A percentile compares a stretch with the other conserved stretches of the same genome.
Evolutionary conservation across 64 coral and sea anemone species (phyloP).

Genomic region (Pocillopora verrucosa): DNA sequence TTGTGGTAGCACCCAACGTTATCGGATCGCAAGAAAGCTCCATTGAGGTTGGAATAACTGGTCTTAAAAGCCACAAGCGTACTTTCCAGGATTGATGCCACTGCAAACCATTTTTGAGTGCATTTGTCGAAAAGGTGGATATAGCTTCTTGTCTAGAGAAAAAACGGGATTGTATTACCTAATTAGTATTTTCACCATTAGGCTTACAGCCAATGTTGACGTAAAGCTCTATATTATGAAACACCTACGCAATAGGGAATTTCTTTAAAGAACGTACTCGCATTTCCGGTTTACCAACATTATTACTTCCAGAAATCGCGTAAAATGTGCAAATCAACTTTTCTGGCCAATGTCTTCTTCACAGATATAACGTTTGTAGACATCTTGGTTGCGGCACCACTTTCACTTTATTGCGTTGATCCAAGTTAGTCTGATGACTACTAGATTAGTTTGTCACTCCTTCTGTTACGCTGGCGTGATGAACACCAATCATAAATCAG

Average conservation of each 20-base stretch:
- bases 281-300: too few relatives aligned
- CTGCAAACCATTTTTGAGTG: not conserved
- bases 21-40: slow-evolving; percentile 22
- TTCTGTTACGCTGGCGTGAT: too few relatives aligned
- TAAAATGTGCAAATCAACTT: too few relatives aligned
- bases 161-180: not conserved
- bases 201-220: not conserved
- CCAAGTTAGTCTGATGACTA: too few relatives aligned
- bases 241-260: not conserved
- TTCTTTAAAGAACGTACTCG: not conserved
- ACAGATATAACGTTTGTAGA: too few relatives aligned
- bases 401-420: too few relatives aligned
- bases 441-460: too few relatives aligned
- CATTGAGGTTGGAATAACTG: not conserved
- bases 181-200: slow-evolving; percentile 6
- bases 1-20: slow-evolving; percentile 37
- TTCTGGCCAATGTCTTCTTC: too few relatives aligned
- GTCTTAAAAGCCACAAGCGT: not conserved
- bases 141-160: not conserved
- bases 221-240: not conserved
- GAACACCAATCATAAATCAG: too few relatives aligned
- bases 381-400: too few relatives aligned
- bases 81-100: slow-evolving; percentile 23
- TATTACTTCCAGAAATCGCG: too few relatives aligned
- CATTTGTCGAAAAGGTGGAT: not conserved